These are phyloP conservation scores for Metopia argyrocephala DNA, from an alignment of 2,888 invertebrate species.

Conservation along the genomic window DNA sequence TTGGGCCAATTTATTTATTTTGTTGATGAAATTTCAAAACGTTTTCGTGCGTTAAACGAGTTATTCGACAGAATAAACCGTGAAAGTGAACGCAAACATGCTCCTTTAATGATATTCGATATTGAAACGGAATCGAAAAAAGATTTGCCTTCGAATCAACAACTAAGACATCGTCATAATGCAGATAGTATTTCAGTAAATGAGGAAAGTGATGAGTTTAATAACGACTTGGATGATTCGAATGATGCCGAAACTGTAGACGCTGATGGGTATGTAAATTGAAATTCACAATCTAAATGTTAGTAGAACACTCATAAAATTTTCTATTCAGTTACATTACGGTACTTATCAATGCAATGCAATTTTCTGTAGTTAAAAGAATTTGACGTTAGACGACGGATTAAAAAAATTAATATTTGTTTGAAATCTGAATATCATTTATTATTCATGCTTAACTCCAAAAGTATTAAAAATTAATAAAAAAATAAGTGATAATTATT, in stretches of 20 bases:
- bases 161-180: conserved; percentile 61
- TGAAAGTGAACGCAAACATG: conserved; percentile 72
- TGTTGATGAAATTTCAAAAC: conserved; percentile 74
- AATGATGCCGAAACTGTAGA: conserved; percentile 19
- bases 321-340: too few species aligned
- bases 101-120: conserved; percentile 73
- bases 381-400: too few species aligned
- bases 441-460: too few species aligned
- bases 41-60: conserved; percentile 74
- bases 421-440: too few species aligned
- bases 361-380: too few species aligned
- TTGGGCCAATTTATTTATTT: conserved; percentile 76
- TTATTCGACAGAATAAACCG: conserved; percentile 74
- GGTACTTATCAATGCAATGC: too few species aligned
- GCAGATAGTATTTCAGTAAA: neutral
- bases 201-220: conserved; percentile 28
- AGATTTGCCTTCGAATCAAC: conserved; percentile 33
- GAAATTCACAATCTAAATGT: neutral
- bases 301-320: too few species aligned
- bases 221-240: conserved; percentile 13
- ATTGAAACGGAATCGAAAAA: conserved; percentile 71
- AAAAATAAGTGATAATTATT: too few species aligned
- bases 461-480: too few species aligned
- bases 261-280: conserved; percentile 14
- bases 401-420: too few species aligned